Evolutionary conservation across 2,888 invertebrate genomes (phyloP), one percentile per base, ranked within the genome.

Genomic region (Pristionchus maxplancki): DNA sequence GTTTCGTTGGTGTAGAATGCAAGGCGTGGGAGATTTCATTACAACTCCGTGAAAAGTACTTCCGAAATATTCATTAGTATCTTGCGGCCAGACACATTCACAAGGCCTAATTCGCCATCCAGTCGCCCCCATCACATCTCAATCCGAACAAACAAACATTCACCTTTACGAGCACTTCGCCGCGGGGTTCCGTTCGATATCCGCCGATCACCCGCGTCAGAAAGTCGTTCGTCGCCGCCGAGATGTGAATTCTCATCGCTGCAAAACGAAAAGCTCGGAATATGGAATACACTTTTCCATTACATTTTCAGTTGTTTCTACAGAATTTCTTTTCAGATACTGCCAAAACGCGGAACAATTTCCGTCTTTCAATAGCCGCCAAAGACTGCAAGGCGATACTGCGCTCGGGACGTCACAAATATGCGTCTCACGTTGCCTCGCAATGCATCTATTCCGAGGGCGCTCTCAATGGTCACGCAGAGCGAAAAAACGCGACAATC

Each of bases 171-270:
- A 94, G 92, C 13, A 94, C 93, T 89, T 94, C 94, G 74, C 94
- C 94, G 64, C 94, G 88, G 15, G 90, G 88, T 71, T 94, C 93
- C 31, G 93, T 94, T 31, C 89, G 89, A 86, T 94, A 94, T 1
- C 94, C 94, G 44, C 93, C 94, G 87, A 94, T 93, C 3, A 91
- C 88, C 67, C 93, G 89, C 8, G 91, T 92, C 74, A 94, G 84
- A 82, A 93, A 94, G 62, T 92, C 90, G 82, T 92, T 92, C 17
- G 93, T 89, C 64, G 92, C 91, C 17, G 90, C 90, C 24, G 93
- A 93, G n/a, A 94, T 94, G 89, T 94, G 94, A 15, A 94, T 92
- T 86, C 91, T 88, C 34, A 94, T 94, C 15, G 93, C 93, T 93
- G 86, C 74, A 92, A 89, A 8, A 28, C 28, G 6, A 11, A 5